Evolutionary conservation across 2,888 invertebrate species (phyloP).

Genomic region (Trichopoda pennipes): DNA sequence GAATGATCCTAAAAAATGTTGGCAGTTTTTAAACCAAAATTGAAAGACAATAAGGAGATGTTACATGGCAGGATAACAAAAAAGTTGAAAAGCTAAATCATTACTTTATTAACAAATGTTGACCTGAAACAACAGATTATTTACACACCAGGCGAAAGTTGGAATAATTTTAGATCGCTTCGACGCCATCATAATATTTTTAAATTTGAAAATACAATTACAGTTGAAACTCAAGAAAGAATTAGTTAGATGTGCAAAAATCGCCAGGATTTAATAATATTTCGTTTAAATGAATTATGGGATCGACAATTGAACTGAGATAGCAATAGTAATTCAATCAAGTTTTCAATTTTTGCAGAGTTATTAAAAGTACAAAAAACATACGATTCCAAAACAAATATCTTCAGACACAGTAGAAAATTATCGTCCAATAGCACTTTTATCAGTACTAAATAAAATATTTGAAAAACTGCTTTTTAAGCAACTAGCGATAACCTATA

Average conservation of each 20-base stretch:
- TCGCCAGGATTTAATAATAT: too few species aligned
- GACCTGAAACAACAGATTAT: slow-evolving; percentile 7
- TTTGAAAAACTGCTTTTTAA: slow-evolving; percentile 18
- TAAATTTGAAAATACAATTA: too few species aligned
- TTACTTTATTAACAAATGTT: slow-evolving; percentile 8
- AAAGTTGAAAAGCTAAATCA: neutral
- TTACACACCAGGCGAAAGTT: neutral
- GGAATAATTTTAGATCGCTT: slow-evolving; percentile 1
- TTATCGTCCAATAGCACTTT: slow-evolving; percentile 18
- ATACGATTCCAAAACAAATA: slow-evolving; percentile 10
- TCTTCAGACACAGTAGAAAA: neutral
- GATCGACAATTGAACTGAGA: neutral
- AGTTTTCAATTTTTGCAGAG: neutral
- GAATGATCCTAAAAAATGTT: slow-evolving; percentile 2
- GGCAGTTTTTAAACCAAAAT: slow-evolving; percentile 7
- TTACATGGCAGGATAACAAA: too few species aligned
- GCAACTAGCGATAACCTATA: too few species aligned
- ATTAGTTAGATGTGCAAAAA: too few species aligned
- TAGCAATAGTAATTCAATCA: neutral
- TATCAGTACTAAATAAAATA: slow-evolving; percentile 16
- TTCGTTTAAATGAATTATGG: slow-evolving; percentile 3
- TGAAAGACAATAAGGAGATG: neutral
- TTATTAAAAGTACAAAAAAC: too few species aligned
- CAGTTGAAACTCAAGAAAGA: too few species aligned
- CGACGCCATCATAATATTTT: neutral